Evolutionary conservation across 2,113 vertebrate genomes (phyloP).

Genomic region (Hemibagrus wyckioides): DNA sequence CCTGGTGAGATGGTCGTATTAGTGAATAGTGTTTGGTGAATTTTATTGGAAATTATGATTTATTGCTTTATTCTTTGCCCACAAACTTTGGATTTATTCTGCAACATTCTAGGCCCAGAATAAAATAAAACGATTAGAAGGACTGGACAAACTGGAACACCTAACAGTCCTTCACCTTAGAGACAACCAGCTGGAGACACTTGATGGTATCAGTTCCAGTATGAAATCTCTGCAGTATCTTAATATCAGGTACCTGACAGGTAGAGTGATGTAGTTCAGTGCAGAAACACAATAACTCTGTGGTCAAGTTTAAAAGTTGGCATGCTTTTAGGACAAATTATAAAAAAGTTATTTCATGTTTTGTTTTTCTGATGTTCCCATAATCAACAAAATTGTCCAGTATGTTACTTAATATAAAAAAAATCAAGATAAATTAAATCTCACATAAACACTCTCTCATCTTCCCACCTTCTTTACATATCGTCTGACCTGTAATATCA

Average conservation of each 20-base stretch:
- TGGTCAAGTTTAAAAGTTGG: neutral
- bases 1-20: conserved; percentile 74
- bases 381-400: neutral
- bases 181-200: conserved; percentile 81
- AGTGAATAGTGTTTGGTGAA: neutral
- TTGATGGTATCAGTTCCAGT: conserved; percentile 79
- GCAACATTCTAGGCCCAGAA: conserved; percentile 81
- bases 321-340: neutral
- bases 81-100: neutral
- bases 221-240: conserved; percentile 89
- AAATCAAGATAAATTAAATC: neutral
- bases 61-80: neutral
- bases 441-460: neutral
- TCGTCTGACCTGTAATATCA: neutral
- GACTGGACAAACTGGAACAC: conserved; percentile 74
- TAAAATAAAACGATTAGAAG: conserved; percentile 77
- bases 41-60: neutral
- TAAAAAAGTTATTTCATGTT: neutral
- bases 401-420: neutral
- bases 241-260: conserved; percentile 69
- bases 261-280: neutral
- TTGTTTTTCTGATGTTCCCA: neutral
- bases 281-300: neutral
- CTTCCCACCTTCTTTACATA: neutral
- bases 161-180: conserved; percentile 86